These are phyloP conservation scores for Platerodrilus igneus DNA, from an alignment of 2,888 invertebrate genomes.

Conservation along the genomic window DNA sequence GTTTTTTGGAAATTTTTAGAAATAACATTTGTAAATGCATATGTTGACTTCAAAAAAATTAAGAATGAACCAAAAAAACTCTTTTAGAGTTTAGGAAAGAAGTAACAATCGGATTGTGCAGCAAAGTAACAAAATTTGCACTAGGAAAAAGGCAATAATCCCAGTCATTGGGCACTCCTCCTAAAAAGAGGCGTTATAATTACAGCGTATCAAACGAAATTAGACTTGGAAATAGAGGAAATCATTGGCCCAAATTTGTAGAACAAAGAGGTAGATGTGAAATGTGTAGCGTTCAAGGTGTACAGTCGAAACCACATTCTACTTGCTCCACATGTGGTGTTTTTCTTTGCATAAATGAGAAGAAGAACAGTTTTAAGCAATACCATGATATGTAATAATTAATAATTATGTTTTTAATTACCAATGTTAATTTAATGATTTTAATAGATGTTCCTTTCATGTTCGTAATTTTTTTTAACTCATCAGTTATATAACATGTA, in stretches of 20 bases:
- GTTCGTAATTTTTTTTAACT: too few species aligned
- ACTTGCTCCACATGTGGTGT: constrained; percentile 1
- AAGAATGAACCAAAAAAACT: background rate
- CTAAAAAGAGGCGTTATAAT: constrained; percentile 4
- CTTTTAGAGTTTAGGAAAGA: background rate
- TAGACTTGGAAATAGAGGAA: constrained; percentile 8
- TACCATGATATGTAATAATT: too few species aligned
- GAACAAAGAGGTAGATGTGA: constrained; percentile 14
- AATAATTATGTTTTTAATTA: too few species aligned
- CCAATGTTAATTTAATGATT: too few species aligned
- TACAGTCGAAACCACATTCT: background rate
- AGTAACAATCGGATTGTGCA: too few species aligned
- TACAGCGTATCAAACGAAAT: constrained; percentile 11
- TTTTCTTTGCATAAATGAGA: constrained; percentile 2
- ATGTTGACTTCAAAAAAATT: background rate
- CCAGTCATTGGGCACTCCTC: too few species aligned
- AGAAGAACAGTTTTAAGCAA: constrained; percentile 5
- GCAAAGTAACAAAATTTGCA: too few species aligned
- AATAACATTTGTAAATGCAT: background rate
- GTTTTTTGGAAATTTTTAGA: too few species aligned
- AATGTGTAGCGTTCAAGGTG: constrained; percentile 2
- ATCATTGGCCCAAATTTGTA: constrained; percentile 11
- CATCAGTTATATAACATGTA: too few species aligned
- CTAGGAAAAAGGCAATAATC: too few species aligned
- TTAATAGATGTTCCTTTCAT: too few species aligned